phyloP scores from a whole-genome alignment of 2,113 vertebrate species.

The Caloenas nicobarica region DNA sequence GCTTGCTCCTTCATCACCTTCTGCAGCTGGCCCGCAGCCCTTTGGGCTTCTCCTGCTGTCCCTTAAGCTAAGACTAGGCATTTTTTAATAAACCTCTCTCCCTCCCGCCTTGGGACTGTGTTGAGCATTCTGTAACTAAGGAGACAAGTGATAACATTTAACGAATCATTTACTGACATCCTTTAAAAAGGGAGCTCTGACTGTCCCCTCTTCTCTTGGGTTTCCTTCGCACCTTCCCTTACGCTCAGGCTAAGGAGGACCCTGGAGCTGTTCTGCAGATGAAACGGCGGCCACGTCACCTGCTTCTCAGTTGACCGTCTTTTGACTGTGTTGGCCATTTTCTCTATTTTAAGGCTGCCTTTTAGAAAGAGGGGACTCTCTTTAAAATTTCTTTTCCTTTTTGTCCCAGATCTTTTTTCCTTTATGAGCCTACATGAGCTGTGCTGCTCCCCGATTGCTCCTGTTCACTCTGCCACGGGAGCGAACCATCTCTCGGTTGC shows the following conservation, averaged over 20 bases:
- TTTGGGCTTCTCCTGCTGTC: background rate
- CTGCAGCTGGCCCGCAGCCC: background rate
- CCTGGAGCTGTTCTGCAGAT: background rate
- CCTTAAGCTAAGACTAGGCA: background rate
- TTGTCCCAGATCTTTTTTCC: background rate
- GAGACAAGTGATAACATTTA: background rate
- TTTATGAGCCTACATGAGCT: background rate
- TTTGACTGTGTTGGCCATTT: background rate
- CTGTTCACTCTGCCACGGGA: background rate
- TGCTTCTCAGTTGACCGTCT: background rate
- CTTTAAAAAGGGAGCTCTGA: background rate
- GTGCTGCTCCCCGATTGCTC: accelerated
- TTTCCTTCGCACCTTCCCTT: background rate
- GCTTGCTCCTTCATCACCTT: background rate
- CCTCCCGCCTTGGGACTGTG: background rate
- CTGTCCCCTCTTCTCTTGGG: background rate
- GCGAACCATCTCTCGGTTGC: accelerated
- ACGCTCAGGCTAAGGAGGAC: background rate
- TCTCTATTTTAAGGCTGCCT: background rate
- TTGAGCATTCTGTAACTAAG: background rate
- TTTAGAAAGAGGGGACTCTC: background rate
- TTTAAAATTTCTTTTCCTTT: background rate
- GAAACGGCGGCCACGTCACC: background rate
- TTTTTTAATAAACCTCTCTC: background rate
- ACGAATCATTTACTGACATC: background rate